Conservation (phyloP, 30 jellyfish, hydroid and myxozoan species). For the Cassiopea andromeda region DNA sequence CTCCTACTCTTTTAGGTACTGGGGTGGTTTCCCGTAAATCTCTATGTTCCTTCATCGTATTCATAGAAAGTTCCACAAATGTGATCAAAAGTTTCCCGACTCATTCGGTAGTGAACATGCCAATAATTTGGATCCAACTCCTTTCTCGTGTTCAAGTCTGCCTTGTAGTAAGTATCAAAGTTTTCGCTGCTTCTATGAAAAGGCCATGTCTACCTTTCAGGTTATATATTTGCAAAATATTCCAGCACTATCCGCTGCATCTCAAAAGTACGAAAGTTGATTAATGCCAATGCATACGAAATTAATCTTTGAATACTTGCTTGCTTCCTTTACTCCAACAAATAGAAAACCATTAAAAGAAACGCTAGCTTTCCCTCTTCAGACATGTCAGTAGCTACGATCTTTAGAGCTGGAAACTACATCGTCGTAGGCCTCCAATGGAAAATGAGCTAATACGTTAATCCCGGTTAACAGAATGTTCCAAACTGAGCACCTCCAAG, state of each 20-base stretch:
- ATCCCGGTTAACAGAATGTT: no score
- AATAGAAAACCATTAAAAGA: no score
- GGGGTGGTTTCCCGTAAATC: constrained; percentile 6
- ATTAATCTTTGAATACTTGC: no score
- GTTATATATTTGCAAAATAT: neutral
- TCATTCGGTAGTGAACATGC: constrained; percentile 29
- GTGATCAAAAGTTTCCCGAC: constrained; percentile 44
- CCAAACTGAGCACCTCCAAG: no score
- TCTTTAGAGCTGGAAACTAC: no score
- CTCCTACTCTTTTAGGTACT: constrained; percentile 18
- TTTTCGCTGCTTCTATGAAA: constrained; percentile 30
- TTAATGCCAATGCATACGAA: no score
- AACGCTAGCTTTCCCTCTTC: no score
- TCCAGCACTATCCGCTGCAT: neutral
- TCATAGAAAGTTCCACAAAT: constrained; percentile 12
- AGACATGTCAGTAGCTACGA: no score
- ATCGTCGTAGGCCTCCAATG: no score
- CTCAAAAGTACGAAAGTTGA: no score
- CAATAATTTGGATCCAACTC: constrained; percentile 54
- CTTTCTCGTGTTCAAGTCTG: constrained; percentile 21
- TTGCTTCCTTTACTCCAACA: no score
- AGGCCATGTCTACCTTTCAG: constrained; percentile 29
- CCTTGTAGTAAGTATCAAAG: constrained; percentile 27
- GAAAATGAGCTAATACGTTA: no score
- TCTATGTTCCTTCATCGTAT: neutral